These are phyloP conservation scores for Corvus cornix DNA, from an alignment of 2,113 vertebrate species.

Conservation along the genomic window DNA sequence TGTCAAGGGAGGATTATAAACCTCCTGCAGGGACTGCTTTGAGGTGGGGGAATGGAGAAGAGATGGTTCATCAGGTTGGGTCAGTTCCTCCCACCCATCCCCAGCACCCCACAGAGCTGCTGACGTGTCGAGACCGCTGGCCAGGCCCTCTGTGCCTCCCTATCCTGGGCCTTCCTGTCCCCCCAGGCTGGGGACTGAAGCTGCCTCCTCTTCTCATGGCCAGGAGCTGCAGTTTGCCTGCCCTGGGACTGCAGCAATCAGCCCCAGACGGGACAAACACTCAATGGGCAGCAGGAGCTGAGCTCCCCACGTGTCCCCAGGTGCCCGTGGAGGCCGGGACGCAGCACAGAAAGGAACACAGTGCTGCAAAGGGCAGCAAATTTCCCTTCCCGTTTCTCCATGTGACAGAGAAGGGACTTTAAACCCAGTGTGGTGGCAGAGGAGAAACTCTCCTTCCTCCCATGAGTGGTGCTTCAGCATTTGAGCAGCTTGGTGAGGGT, in stretches of 20 bases:
- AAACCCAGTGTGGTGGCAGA: not conserved
- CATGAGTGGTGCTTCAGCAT: not conserved
- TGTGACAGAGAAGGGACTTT: not conserved
- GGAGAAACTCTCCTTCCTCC: not conserved
- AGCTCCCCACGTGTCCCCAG: not conserved
- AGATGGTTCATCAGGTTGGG: not conserved
- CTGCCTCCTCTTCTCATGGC: not conserved
- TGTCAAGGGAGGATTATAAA: not conserved
- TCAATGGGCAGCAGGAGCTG: fast-evolving
- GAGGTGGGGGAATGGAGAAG: not conserved
- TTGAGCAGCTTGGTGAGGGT: not conserved
- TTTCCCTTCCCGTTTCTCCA: fast-evolving
- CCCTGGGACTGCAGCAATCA: not conserved
- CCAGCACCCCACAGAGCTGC: not conserved
- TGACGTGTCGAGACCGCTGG: not conserved
- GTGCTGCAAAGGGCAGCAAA: not conserved
- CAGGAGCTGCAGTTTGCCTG: not conserved
- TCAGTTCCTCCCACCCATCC: not conserved
- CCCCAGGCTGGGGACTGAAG: not conserved
- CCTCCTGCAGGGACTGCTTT: conserved; percentile 8
- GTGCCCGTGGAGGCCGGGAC: not conserved
- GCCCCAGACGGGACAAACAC: not conserved
- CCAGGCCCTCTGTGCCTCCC: not conserved
- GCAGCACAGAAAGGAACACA: not conserved
- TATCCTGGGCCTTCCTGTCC: not conserved